A percentile compares a stretch with the other conserved stretches of the same genome.
Evolutionary conservation across 1,140 invertebrate species (phyloP).

Genomic region (Orchesella cincta): DNA sequence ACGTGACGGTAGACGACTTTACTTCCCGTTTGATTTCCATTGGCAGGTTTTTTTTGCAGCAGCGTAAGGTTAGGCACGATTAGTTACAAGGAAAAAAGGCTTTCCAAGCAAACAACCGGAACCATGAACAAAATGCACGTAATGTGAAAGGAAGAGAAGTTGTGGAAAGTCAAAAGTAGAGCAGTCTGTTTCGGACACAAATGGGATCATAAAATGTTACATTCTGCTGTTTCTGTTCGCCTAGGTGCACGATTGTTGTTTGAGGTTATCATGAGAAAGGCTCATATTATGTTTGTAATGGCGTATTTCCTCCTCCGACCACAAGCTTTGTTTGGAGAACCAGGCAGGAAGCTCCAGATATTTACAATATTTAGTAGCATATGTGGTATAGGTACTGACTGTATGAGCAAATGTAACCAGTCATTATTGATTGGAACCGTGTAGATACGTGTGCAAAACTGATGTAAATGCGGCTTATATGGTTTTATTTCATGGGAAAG

Average conservation of each 20-base stretch:
- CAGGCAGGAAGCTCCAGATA: not conserved
- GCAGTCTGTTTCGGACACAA: slow-evolving; percentile 18
- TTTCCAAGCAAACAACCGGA: not conserved
- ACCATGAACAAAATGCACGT: not conserved
- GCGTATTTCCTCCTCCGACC: not conserved
- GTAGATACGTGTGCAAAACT: not conserved
- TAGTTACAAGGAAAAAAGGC: not conserved
- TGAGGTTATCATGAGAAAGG: not conserved
- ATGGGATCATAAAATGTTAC: slow-evolving; percentile 19
- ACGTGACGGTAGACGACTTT: too few relatives aligned
- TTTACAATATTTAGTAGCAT: not conserved
- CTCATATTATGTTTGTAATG: not conserved
- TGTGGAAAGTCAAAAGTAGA: slow-evolving; percentile 16
- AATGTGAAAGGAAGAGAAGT: not conserved
- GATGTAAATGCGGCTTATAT: too few relatives aligned
- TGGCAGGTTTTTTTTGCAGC: too few relatives aligned
- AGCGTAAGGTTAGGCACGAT: too few relatives aligned
- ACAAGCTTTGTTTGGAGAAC: not conserved
- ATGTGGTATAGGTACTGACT: not conserved
- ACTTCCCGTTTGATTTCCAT: too few relatives aligned
- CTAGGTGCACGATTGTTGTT: not conserved
- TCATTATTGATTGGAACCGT: not conserved
- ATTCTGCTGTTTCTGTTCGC: too few relatives aligned
- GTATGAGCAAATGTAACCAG: not conserved
- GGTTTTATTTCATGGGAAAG: too few relatives aligned